These are phyloP conservation scores for Microtus montanus DNA, from an alignment of 2,113 vertebrate species.

Conservation along the genomic window DNA sequence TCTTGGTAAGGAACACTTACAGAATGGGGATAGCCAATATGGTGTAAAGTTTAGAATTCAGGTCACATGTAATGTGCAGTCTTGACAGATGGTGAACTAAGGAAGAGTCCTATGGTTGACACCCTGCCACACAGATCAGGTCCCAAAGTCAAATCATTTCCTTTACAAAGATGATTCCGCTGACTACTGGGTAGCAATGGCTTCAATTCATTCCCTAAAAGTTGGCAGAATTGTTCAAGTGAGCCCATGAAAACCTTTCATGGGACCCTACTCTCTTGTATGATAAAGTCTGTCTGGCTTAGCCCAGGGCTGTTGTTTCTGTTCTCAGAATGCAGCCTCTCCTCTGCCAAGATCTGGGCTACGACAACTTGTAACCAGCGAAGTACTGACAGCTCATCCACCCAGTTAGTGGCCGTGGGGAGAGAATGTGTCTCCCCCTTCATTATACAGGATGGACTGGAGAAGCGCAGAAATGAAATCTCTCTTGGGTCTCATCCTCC, in stretches of 20 bases:
- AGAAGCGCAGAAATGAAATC: not conserved
- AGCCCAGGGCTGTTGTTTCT: not conserved
- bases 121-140: not conserved
- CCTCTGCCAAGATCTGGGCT: not conserved
- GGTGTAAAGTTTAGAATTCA: not conserved
- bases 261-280: not conserved
- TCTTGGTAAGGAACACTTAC: not conserved
- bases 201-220: not conserved
- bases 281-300: not conserved
- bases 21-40: not conserved
- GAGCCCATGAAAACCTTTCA: not conserved
- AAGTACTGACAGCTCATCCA: not conserved
- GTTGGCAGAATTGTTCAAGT: not conserved
- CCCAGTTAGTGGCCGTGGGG: not conserved
- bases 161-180: not conserved
- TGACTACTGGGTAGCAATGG: not conserved
- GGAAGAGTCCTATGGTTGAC: not conserved
- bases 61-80: not conserved
- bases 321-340: not conserved
- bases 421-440: not conserved
- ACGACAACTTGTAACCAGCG: not conserved
- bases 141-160: not conserved
- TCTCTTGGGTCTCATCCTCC: not conserved
- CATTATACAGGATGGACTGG: not conserved
- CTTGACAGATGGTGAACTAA: not conserved